Percentiles rank a stretch among this genome's conserved stretches.
Conservation (phyloP, 2,113 vertebrate species). For the Amia ocellicauda region DNA sequence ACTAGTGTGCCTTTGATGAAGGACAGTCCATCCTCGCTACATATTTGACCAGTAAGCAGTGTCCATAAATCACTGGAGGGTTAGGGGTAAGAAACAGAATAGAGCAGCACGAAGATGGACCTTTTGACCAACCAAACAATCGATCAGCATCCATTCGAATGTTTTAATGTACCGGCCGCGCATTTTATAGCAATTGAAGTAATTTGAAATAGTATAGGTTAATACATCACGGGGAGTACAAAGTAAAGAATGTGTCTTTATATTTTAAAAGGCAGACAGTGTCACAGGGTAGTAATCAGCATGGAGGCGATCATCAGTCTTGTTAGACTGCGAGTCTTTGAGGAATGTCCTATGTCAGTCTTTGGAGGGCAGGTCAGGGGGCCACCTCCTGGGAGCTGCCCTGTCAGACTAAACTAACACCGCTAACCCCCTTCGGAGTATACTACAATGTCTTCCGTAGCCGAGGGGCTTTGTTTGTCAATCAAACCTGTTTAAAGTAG, state of each 20-base stretch:
- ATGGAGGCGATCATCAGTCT: constrained; percentile 79
- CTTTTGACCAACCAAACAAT: neutral
- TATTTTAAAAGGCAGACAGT: constrained; percentile 70
- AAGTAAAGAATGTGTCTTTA: constrained; percentile 79
- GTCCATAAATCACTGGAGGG: neutral
- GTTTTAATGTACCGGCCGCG: neutral
- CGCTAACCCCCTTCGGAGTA: constrained; percentile 77
- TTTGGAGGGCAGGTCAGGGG: constrained; percentile 72
- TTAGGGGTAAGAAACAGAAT: neutral
- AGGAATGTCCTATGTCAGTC: constrained; percentile 78
- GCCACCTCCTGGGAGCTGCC: constrained; percentile 61
- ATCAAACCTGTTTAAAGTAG: constrained; percentile 68
- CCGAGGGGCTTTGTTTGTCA: constrained; percentile 71
- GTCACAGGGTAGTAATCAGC: constrained; percentile 79
- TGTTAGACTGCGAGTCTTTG: constrained; percentile 76
- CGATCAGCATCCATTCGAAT: neutral
- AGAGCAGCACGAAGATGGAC: neutral
- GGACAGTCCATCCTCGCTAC: too few relatives aligned
- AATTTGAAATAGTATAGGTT: constrained; percentile 56
- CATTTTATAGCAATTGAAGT: neutral
- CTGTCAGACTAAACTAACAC: constrained; percentile 73
- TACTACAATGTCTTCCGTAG: constrained; percentile 75
- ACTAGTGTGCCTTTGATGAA: neutral
- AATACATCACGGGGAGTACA: constrained; percentile 80
- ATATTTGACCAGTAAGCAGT: neutral